A percentile compares a stretch with the other conserved stretches of the same genome.
Evolutionary conservation across 2,888 invertebrate species (phyloP).

Genomic region (Andrena haemorrhoa): DNA sequence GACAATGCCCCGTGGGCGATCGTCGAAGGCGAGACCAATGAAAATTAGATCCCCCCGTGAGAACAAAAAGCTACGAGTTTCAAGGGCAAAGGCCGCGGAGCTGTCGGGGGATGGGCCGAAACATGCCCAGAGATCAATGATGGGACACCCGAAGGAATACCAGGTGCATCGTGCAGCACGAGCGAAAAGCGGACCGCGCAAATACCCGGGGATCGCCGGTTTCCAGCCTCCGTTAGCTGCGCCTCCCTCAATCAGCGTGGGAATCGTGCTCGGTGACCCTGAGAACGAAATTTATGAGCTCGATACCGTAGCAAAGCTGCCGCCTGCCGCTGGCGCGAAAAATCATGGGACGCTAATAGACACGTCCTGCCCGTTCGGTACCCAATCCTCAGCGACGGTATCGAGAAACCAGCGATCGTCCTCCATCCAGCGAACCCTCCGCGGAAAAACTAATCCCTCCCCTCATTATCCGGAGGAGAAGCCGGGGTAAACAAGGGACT

Average conservation of each 20-base stretch:
- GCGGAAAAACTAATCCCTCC: neutral
- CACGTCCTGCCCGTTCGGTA: conserved; percentile 9
- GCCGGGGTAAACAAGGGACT: neutral
- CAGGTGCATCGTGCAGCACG: conserved; percentile 63
- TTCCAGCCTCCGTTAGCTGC: conserved; percentile 60
- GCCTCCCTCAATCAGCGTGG: conserved; percentile 66
- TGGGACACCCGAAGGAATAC: conserved; percentile 37
- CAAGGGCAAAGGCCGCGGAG: conserved; percentile 3
- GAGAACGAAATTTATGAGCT: conserved; percentile 59
- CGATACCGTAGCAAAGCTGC: conserved; percentile 22
- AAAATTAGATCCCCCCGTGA: conserved; percentile 50
- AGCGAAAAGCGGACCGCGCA: conserved; percentile 67
- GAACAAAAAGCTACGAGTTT: conserved; percentile 28
- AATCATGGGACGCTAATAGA: conserved; percentile 36
- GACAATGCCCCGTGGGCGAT: conserved; percentile 19
- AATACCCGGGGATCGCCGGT: conserved; percentile 63
- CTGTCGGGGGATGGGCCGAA: neutral
- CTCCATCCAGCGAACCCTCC: neutral
- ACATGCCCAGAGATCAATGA: conserved; percentile 18
- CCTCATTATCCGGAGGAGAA: neutral
- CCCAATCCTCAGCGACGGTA: neutral
- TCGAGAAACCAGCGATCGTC: neutral
- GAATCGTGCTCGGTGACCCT: conserved; percentile 58
- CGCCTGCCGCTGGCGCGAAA: conserved; percentile 4
- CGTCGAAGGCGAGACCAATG: conserved; percentile 34